A percentile compares a stretch with the other conserved stretches of the same genome.
These are phyloP conservation scores for Lethenteron camtschaticum DNA, from an alignment of 2,113 vertebrate genomes.

Conservation along the genomic window DNA sequence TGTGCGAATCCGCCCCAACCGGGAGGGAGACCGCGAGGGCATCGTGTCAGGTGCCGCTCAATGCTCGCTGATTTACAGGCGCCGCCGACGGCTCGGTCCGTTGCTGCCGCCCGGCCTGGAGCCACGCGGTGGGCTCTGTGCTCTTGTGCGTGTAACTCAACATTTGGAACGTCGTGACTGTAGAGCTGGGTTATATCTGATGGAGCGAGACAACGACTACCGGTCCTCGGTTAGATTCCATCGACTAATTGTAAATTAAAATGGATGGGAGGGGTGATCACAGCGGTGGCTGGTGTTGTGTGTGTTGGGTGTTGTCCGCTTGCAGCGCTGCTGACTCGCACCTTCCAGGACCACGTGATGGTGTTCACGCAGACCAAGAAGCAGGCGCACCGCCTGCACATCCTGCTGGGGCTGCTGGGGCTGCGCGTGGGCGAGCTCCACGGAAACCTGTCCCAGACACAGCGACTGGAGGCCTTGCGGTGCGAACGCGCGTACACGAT, in stretches of 20 bases:
- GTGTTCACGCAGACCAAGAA: conserved; percentile 95
- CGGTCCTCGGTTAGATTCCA: too few species aligned
- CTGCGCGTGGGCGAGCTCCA: conserved; percentile 78
- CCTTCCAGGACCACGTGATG: conserved; percentile 86
- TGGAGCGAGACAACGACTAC: too few species aligned
- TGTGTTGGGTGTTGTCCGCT: conserved; percentile 6
- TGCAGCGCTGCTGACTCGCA: conserved; percentile 64
- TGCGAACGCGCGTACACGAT: conserved; percentile 13
- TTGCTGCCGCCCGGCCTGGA: too few species aligned
- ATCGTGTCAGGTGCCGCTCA: conserved; percentile 44
- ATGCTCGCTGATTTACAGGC: too few species aligned
- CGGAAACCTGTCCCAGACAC: conserved; percentile 73
- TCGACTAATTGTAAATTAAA: too few species aligned
- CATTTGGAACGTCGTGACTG: too few species aligned
- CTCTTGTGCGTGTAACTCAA: too few species aligned
- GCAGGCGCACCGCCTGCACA: conserved; percentile 87
- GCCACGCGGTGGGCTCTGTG: too few species aligned
- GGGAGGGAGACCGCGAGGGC: conserved; percentile 76
- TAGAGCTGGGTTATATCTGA: too few species aligned
- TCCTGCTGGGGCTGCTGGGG: conserved; percentile 70
- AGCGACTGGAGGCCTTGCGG: conserved; percentile 72
- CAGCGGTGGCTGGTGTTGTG: background rate
- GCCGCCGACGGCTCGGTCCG: too few species aligned
- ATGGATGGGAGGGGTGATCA: too few species aligned
- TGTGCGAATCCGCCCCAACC: conserved; percentile 51